Evolutionary conservation across 2,113 vertebrate species (phyloP), one percentile per base, ranked within the genome.

Genomic region (Camelus dromedarius): DNA sequence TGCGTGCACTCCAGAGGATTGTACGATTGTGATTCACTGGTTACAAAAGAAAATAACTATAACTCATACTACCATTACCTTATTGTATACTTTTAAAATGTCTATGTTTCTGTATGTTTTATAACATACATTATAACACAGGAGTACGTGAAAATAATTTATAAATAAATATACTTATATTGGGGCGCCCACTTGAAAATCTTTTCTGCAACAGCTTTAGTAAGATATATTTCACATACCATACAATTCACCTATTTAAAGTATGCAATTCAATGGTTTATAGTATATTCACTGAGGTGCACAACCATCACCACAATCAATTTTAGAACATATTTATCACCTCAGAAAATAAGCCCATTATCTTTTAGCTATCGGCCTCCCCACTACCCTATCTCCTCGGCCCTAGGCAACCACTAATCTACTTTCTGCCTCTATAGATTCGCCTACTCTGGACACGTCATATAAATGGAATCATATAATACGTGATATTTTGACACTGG

Each of bases 101-200:
- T 38, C 32, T 73, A 38, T 80, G 38, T 58, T 76, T 88, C 64
- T 83, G 58, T 64, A 54, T 81, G 52, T 48, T 92, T 85, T 89
- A 67, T 38, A 93, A 80, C 62, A n/a, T n/a, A 69, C 15, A 42
- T 69, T 93, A 22, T 32, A 64, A 38, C 67, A 46, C 2, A 77
- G 38, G 28, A 84, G 8, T 60, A 69, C 3, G 56, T 13, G 35
- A 14, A 82, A n/a, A 56, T 72, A 89, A n/a, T 52, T 90, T 86
- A 50, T 15, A 92, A 92, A 73, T 56, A 95, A 75, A 93, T 76
- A 88, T 35, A 64, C 38, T 84, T 79, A n/a, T 58, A 86, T 72
- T 15, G 73, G 56, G 56, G 19, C 84, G 20, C 22, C 46, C 26
- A 69, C 16, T 84, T 72, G 35, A 82, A 96, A 96, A 90, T 73